A percentile compares a stretch with the other conserved stretches of the same genome.
Conservation (phyloP, 2,113 vertebrate genomes). For the Phycodurus eques region DNA sequence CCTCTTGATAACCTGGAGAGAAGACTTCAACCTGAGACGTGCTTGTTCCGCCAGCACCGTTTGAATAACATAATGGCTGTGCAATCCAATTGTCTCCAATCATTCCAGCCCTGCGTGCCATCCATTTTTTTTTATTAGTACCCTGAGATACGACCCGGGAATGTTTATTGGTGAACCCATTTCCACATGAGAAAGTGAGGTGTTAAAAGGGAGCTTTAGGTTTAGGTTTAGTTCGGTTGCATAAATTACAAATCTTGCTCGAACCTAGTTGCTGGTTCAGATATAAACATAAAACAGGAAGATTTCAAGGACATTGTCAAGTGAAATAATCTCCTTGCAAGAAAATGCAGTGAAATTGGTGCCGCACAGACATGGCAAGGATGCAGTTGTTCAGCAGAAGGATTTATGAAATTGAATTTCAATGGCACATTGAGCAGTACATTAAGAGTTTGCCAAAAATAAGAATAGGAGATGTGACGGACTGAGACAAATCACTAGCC, state of each 20-base stretch:
- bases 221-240: constrained; percentile 39
- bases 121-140: constrained; percentile 80
- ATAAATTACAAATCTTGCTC: constrained; percentile 19
- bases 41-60: constrained; percentile 57
- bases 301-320: constrained; percentile 19
- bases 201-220: constrained; percentile 29
- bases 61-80: constrained; percentile 75
- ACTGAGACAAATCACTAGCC: constrained; percentile 77
- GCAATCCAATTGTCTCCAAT: constrained; percentile 78
- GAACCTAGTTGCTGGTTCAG: constrained; percentile 9
- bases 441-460: constrained; percentile 64
- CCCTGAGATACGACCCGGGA: constrained; percentile 74
- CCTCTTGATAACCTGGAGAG: constrained; percentile 53
- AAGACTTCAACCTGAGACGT: constrained; percentile 58
- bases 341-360: constrained; percentile 37
- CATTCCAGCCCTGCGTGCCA: constrained; percentile 66
- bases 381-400: constrained; percentile 47
- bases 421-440: constrained; percentile 66
- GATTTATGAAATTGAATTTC: constrained; percentile 71
- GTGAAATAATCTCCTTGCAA: constrained; percentile 25
- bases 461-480: constrained; percentile 63
- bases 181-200: constrained; percentile 60
- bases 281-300: neutral
- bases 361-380: constrained; percentile 34
- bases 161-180: constrained; percentile 72